Evolutionary conservation across 2,797 vertebrate species (phyloP).

Genomic region (Phalanger gymnotis): DNA sequence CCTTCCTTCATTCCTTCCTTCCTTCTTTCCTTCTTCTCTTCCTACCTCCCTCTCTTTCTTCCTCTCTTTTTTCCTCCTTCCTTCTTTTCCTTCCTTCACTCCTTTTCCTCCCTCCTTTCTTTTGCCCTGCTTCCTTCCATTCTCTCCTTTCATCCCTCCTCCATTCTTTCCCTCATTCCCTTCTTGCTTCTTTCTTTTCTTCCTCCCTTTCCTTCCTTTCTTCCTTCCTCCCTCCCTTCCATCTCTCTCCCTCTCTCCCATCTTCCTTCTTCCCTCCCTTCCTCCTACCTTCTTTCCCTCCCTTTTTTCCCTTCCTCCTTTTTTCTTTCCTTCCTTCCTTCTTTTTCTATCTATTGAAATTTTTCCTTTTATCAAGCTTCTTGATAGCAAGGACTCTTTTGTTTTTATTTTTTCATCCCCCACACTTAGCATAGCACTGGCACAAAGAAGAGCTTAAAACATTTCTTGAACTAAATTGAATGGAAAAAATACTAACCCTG

Average conservation of each 20-base stretch:
- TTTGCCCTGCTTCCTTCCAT: background rate
- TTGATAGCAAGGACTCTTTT: background rate
- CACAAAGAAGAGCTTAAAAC: background rate
- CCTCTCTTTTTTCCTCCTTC: background rate
- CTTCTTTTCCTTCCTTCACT: rapidly evolving
- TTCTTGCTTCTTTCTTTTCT: too few relatives aligned
- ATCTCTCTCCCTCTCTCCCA: too few relatives aligned
- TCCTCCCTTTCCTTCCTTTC: too few relatives aligned
- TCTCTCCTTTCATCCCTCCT: rapidly evolving
- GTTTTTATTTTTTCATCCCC: background rate
- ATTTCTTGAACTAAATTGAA: background rate
- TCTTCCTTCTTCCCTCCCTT: too few relatives aligned
- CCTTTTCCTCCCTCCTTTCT: too few relatives aligned
- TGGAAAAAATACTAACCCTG: background rate
- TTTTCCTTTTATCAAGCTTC: background rate
- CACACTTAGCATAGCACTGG: background rate
- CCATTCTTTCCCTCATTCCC: rapidly evolving
- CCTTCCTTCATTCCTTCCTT: too few relatives aligned
- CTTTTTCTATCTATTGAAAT: background rate
- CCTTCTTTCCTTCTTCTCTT: background rate
- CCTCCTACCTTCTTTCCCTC: too few relatives aligned
- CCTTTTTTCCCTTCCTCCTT: background rate
- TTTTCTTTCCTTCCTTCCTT: background rate
- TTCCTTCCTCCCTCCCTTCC: too few relatives aligned
- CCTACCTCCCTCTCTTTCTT: background rate